phyloP scores from a whole-genome alignment of 2,888 invertebrate species.

The Atethmia centrago region DNA sequence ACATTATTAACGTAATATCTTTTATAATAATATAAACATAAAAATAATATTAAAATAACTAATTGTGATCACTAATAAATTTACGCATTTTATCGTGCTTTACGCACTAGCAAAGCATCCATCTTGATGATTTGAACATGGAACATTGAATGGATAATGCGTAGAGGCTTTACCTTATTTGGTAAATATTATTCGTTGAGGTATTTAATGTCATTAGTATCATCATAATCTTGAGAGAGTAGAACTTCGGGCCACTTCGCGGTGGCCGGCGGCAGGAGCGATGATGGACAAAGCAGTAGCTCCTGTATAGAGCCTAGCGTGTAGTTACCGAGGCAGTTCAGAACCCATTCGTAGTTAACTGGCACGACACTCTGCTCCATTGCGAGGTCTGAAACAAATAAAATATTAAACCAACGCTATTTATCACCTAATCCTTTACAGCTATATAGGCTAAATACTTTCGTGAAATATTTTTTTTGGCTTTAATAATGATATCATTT shows the following conservation, averaged over 20 bases:
- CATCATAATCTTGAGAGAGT: conserved; percentile 73
- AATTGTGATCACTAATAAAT: conserved; percentile 20
- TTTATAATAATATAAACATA: conserved; percentile 15
- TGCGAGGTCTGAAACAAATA: conserved; percentile 80
- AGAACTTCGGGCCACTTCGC: conserved; percentile 77
- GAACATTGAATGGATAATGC: not conserved
- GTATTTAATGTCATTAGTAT: conserved; percentile 25
- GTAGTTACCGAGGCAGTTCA: conserved; percentile 86
- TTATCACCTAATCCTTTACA: not conserved
- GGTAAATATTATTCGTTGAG: conserved; percentile 24
- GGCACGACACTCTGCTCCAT: conserved; percentile 83
- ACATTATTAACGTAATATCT: conserved; percentile 32
- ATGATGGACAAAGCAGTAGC: conserved; percentile 80
- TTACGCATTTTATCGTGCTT: not conserved
- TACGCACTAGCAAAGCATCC: not conserved
- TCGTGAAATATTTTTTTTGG: not conserved
- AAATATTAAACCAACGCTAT: not conserved
- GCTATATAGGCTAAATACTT: not conserved
- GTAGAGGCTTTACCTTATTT: conserved; percentile 17
- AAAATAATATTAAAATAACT: conserved; percentile 4
- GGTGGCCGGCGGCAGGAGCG: conserved; percentile 74
- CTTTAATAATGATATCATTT: not conserved
- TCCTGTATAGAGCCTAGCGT: conserved; percentile 77
- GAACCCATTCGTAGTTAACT: conserved; percentile 87
- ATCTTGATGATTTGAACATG: conserved; percentile 1